A percentile compares a stretch with the other conserved stretches of the same genome.
Conservation (phyloP, 2,797 vertebrate genomes). For the Hybognathus amarus region DNA sequence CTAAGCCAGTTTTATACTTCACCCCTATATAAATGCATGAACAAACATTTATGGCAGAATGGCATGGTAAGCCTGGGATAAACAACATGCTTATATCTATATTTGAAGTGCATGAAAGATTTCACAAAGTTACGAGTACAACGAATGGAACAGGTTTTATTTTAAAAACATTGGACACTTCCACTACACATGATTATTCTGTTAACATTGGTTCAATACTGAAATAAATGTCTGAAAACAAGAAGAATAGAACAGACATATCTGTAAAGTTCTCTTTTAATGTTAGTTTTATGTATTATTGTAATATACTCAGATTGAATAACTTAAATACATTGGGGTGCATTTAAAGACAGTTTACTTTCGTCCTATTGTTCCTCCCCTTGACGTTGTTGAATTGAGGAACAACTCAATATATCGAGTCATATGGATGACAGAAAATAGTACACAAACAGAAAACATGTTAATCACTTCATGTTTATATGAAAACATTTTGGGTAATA, state of each 20-base stretch:
- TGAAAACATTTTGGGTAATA: background rate
- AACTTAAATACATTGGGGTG: background rate
- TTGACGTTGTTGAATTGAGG: constrained; percentile 77
- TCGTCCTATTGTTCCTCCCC: constrained; percentile 33
- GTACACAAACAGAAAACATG: background rate
- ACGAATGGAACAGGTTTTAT: background rate
- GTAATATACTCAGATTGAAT: background rate
- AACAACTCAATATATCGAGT: constrained; percentile 86
- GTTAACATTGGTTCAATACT: background rate
- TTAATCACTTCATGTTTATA: constrained; percentile 1
- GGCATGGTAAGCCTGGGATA: background rate
- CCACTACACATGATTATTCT: background rate
- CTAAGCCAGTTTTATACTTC: background rate
- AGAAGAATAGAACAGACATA: background rate
- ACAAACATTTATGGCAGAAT: background rate
- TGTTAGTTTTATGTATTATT: background rate
- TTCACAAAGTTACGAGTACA: background rate
- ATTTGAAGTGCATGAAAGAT: background rate
- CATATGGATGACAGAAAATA: constrained; percentile 69
- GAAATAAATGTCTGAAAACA: background rate
- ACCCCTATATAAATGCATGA: background rate
- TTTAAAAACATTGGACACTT: background rate
- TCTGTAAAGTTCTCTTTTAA: background rate
- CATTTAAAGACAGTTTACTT: background rate
- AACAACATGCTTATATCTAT: background rate